Conservation (phyloP, 2,888 invertebrate species). For the Mythimna impura region DNA sequence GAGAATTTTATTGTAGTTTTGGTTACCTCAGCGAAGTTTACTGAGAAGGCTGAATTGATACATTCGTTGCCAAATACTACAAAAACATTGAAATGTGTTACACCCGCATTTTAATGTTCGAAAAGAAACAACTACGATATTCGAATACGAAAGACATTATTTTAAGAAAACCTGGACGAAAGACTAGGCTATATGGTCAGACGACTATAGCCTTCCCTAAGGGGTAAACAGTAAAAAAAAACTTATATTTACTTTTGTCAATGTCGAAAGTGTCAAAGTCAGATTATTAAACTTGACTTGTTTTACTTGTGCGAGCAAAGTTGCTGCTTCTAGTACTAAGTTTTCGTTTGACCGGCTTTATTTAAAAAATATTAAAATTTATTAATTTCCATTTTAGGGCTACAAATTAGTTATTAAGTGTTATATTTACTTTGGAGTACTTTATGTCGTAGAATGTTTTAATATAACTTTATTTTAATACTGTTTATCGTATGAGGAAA, state of each 20-base stretch:
- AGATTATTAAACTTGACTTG: neutral
- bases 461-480: neutral
- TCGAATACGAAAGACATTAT: too few species aligned
- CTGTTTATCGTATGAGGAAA: conserved; percentile 41
- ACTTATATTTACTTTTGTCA: conserved; percentile 11
- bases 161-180: too few species aligned
- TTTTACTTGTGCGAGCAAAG: neutral
- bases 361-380: conserved; percentile 31
- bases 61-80: too few species aligned
- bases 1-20: too few species aligned
- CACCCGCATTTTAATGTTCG: too few species aligned
- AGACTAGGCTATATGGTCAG: too few species aligned
- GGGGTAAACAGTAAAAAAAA: too few species aligned
- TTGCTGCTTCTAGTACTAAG: neutral
- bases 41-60: too few species aligned
- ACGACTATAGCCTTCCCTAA: too few species aligned
- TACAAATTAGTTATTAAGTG: neutral
- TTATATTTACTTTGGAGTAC: conserved; percentile 4
- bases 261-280: conserved; percentile 21
- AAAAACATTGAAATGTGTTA: too few species aligned
- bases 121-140: too few species aligned
- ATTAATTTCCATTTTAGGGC: neutral
- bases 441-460: neutral
- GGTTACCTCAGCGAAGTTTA: too few species aligned
- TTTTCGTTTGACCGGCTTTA: conserved; percentile 37